These are phyloP conservation scores for Cebus imitator DNA, from an alignment of 2,113 vertebrate species.

Conservation along the genomic window DNA sequence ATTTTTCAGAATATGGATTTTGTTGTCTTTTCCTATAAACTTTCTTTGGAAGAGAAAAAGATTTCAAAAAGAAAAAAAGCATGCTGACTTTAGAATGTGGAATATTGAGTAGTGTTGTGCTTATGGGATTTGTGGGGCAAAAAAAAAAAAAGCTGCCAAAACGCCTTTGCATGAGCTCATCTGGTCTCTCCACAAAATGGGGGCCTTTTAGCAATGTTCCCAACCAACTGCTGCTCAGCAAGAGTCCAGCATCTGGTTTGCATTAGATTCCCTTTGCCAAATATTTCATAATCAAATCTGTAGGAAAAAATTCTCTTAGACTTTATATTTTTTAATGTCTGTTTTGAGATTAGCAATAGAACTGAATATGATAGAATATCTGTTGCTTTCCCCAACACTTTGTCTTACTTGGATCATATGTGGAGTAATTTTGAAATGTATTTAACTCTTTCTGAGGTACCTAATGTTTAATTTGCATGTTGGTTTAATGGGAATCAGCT, in stretches of 20 bases:
- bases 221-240: background rate
- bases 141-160: background rate
- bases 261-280: slow-evolving; percentile 55
- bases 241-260: slow-evolving; percentile 57
- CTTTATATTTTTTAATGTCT: slow-evolving; percentile 55
- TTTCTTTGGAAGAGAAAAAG: slow-evolving; percentile 19
- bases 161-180: slow-evolving; percentile 28
- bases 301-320: background rate
- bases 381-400: background rate
- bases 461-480: background rate
- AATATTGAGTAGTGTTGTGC: background rate
- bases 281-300: slow-evolving; percentile 59
- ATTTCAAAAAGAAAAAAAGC: background rate
- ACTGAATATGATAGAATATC: slow-evolving; percentile 5
- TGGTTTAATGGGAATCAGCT: background rate
- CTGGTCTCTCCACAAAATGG: background rate
- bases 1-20: slow-evolving; percentile 36
- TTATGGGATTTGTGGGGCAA: background rate
- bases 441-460: slow-evolving; percentile 42
- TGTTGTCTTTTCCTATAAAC: slow-evolving; percentile 12
- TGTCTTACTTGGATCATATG: background rate
- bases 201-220: slow-evolving; percentile 3
- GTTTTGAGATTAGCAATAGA: slow-evolving; percentile 51
- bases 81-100: slow-evolving; percentile 30
- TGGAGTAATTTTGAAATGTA: slow-evolving; percentile 38